These are phyloP conservation scores for Malurus melanocephalus DNA, from an alignment of 2,113 vertebrate species.

Conservation along the genomic window DNA sequence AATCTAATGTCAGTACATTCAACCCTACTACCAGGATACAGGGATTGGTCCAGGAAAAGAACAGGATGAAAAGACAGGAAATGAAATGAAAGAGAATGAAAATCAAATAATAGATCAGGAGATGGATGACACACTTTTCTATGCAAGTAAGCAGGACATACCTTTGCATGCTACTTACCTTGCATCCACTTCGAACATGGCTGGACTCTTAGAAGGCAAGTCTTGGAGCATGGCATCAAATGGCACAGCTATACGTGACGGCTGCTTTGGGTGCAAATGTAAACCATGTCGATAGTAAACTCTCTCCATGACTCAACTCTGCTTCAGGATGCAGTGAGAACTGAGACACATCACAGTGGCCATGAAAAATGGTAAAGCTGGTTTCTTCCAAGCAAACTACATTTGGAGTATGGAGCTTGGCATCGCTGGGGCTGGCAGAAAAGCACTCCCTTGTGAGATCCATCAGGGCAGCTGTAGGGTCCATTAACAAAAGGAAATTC, in stretches of 20 bases:
- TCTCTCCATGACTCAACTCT: neutral
- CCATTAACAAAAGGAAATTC: neutral
- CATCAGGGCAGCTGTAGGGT: neutral
- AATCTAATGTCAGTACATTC: neutral
- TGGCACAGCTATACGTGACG: neutral
- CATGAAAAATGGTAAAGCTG: neutral
- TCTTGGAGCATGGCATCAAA: fast-evolving
- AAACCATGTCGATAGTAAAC: neutral
- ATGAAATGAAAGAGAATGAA: neutral
- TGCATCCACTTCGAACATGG: fast-evolving
- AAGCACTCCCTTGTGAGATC: neutral
- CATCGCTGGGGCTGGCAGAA: neutral
- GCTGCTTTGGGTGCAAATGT: neutral
- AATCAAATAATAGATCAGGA: neutral
- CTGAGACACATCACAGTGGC: neutral
- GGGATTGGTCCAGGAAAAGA: neutral
- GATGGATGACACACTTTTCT: neutral
- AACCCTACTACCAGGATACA: neutral
- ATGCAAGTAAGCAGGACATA: fast-evolving
- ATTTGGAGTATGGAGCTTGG: neutral
- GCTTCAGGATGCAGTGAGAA: neutral
- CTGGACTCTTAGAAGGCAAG: neutral
- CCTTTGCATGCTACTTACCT: neutral
- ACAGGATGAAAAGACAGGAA: neutral
- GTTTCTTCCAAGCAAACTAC: neutral